A percentile compares a stretch with the other conserved stretches of the same genome.
phyloP scores from a whole-genome alignment of 2,888 invertebrate genomes.

The Cheilosia vulpina region DNA sequence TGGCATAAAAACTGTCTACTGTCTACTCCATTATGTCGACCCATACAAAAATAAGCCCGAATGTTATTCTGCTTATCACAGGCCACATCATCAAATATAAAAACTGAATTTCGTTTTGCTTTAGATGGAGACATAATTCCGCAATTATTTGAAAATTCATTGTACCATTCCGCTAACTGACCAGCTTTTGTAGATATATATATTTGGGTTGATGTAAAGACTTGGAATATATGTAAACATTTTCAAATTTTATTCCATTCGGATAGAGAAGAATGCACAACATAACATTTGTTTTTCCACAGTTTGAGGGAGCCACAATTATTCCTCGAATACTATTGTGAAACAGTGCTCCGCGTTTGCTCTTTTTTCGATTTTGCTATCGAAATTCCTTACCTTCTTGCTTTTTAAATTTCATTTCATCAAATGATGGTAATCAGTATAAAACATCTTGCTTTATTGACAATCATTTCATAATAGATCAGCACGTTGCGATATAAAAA shows the following conservation, averaged over 20 bases:
- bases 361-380: background rate
- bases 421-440: background rate
- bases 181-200: conserved; percentile 39
- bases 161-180: no score
- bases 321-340: conserved; percentile 59
- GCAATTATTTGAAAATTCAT: no score
- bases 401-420: background rate
- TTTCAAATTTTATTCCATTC: no score
- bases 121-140: no score
- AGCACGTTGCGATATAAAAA: no score
- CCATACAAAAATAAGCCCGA: conserved; percentile 58
- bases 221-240: no score
- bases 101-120: conserved; percentile 52
- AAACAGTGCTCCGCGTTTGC: conserved; percentile 76
- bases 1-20: conserved; percentile 80
- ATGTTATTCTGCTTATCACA: conserved; percentile 78
- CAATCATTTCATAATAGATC: no score
- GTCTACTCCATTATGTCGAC: conserved; percentile 78
- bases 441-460: no score
- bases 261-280: no score
- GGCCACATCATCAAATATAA: conserved; percentile 81
- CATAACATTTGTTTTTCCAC: no score
- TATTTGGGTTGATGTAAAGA: no score
- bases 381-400: background rate
- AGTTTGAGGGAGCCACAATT: no score